phyloP scores from a whole-genome alignment of 2,113 vertebrate genomes.

The Cercopithecus mona region DNA sequence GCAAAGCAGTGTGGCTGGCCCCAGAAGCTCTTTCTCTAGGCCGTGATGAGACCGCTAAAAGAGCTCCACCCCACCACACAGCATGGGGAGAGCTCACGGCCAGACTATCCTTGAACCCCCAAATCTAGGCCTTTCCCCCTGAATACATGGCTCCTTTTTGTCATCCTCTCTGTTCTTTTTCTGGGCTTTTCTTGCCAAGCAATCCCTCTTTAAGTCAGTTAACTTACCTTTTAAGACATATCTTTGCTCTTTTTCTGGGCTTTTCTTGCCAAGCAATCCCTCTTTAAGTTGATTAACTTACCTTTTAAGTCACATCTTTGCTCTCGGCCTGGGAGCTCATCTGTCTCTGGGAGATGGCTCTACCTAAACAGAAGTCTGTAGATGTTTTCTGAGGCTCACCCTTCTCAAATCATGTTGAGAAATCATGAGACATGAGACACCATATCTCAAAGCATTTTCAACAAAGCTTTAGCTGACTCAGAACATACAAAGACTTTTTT shows the following conservation, averaged over 20 bases:
- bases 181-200: background rate
- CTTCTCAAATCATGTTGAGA: background rate
- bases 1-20: background rate
- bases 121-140: background rate
- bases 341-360: background rate
- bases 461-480: background rate
- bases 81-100: rapidly evolving
- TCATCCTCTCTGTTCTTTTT: background rate
- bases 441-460: background rate
- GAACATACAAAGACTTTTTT: background rate
- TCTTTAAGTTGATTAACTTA: background rate
- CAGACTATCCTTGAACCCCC: background rate
- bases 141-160: background rate
- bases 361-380: background rate
- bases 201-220: background rate
- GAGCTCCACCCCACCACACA: rapidly evolving
- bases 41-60: background rate
- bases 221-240: background rate
- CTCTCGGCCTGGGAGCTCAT: background rate
- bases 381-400: background rate
- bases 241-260: background rate
- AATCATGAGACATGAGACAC: too few relatives aligned
- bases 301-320: background rate
- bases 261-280: background rate
- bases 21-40: background rate